These are phyloP conservation scores for Rotaria macrura DNA, from an alignment of 2,888 invertebrate genomes.

Conservation along the genomic window DNA sequence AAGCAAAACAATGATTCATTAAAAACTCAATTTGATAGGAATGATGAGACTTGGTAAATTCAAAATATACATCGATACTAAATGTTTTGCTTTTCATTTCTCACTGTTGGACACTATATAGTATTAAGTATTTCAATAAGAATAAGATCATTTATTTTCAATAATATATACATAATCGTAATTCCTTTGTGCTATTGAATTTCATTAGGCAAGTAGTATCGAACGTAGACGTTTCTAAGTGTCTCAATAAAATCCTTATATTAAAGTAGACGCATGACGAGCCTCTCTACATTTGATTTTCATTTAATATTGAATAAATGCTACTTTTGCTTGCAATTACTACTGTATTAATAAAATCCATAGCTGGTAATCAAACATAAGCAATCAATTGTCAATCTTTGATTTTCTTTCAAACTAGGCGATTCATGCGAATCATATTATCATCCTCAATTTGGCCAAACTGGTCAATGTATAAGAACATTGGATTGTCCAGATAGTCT, in stretches of 20 bases:
- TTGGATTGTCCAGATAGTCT: background rate
- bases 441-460: background rate
- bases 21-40: too few species aligned
- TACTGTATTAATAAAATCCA: background rate
- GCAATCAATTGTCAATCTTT: background rate
- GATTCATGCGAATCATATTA: background rate
- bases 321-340: background rate
- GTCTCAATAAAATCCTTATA: background rate
- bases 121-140: too few species aligned
- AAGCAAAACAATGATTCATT: too few species aligned
- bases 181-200: too few species aligned
- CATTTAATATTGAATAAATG: background rate
- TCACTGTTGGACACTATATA: too few species aligned
- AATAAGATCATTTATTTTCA: too few species aligned
- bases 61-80: too few species aligned
- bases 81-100: too few species aligned
- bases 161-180: too few species aligned
- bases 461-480: background rate
- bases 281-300: background rate
- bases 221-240: too few species aligned
- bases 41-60: too few species aligned
- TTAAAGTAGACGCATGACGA: background rate
- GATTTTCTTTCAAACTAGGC: background rate
- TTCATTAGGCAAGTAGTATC: too few species aligned
- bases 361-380: background rate